Evolutionary conservation across 1,140 invertebrate genomes (phyloP).

Genomic region (Holcopasites calliopsidis): DNA sequence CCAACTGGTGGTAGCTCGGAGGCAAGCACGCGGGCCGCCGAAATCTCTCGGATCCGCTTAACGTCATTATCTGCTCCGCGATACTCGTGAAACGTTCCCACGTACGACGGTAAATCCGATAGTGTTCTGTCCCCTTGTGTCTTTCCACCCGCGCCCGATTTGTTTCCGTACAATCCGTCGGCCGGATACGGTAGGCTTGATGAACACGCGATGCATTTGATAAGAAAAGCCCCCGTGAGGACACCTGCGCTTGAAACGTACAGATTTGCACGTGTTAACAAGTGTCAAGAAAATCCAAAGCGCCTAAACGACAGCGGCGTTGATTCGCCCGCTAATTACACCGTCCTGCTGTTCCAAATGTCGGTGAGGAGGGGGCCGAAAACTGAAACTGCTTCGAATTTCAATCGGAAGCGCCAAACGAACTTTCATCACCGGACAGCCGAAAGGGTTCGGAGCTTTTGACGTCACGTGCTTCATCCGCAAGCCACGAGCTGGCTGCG

Average conservation of each 20-base stretch:
- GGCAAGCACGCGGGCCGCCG: conserved; percentile 17
- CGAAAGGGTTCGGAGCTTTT: not conserved
- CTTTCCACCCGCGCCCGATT: not conserved
- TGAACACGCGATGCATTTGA: too few species aligned
- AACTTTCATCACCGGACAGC: not conserved
- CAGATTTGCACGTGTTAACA: too few species aligned
- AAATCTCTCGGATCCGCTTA: conserved; percentile 55
- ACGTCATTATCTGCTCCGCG: conserved; percentile 50
- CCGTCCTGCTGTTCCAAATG: not conserved
- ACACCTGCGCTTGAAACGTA: too few species aligned
- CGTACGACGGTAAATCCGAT: conserved; percentile 59
- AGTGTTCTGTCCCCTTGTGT: too few species aligned
- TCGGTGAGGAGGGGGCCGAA: not conserved
- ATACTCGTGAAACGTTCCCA: conserved; percentile 48
- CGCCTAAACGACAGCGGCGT: too few species aligned
- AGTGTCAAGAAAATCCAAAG: too few species aligned
- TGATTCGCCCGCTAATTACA: too few species aligned
- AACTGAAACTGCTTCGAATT: conserved; percentile 6
- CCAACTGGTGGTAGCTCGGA: not conserved
- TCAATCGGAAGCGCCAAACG: not conserved
- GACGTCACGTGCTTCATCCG: conserved; percentile 25
- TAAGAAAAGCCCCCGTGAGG: too few species aligned
- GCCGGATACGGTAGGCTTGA: too few species aligned
- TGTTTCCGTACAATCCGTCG: not conserved
- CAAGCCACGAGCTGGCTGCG: not conserved